phyloP scores from a whole-genome alignment of 2,113 vertebrate species.

The Noctilio leporinus region DNA sequence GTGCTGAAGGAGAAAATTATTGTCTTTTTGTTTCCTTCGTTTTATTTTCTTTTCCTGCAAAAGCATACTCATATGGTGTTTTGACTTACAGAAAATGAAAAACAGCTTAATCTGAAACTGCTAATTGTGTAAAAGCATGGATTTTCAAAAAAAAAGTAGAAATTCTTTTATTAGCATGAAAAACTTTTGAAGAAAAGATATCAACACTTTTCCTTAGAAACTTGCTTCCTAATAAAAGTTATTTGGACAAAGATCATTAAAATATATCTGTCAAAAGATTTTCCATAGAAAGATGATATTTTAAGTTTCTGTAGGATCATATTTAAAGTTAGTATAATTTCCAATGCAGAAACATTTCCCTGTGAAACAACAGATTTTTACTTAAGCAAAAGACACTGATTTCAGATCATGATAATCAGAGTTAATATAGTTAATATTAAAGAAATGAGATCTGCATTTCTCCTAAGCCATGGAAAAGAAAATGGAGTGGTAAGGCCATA shows the following conservation, averaged over 20 bases:
- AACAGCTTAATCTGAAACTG: constrained; percentile 67
- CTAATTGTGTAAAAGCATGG: constrained; percentile 57
- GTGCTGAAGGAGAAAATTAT: constrained; percentile 51
- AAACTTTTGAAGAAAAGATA: constrained; percentile 19
- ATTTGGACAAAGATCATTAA: constrained; percentile 35
- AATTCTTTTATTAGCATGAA: constrained; percentile 32
- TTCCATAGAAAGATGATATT: neutral
- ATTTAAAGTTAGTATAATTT: constrained; percentile 47
- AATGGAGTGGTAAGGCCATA: constrained; percentile 59
- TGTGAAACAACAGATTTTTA: constrained; percentile 49
- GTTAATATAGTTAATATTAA: constrained; percentile 61
- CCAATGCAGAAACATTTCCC: neutral
- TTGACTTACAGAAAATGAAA: constrained; percentile 70
- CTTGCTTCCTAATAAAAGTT: constrained; percentile 10
- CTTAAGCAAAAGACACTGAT: constrained; percentile 35
- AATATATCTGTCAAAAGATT: constrained; percentile 21
- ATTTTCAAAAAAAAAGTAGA: constrained; percentile 57
- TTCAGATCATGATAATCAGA: constrained; percentile 58
- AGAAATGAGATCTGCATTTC: constrained; percentile 46
- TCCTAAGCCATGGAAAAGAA: neutral
- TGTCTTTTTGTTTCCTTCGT: constrained; percentile 57
- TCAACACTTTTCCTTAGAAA: neutral
- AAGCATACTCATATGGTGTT: constrained; percentile 64
- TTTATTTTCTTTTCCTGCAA: constrained; percentile 40
- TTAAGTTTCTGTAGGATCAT: constrained; percentile 23